Base-by-base conservation (phyloP, 2,888 invertebrate species). In the Branchipolynoe longqiensis region DNA sequence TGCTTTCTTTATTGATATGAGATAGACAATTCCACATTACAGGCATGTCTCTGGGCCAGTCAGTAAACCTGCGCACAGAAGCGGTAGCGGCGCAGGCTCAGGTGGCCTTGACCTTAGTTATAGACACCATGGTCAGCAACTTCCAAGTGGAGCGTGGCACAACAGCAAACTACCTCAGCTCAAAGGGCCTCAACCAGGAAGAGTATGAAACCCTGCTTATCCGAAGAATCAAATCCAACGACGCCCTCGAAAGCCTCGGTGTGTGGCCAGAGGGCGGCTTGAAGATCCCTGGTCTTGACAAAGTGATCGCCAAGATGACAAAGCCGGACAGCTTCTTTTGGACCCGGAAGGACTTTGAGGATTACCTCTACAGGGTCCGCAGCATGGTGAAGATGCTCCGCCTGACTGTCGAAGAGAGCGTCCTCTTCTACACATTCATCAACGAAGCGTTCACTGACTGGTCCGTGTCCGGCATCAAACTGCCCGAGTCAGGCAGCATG, bases 81-180 rank as follows among this genome's bases (percentile, higher is more conserved):
- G 85, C 86, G 14, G 6, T 25, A 3, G 36, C 48, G 3, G 86
- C 86, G 22, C 59, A 83, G 69, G 56, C 28, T 14, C n/a, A 48
- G 36, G n/a, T 87, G 1, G n/a, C 22, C 38, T 33, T 25, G 18
- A 62, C 40, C 31, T 59, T 87, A 38, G 38, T 38, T 3, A 69
- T 87, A 6, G 87, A 85, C 41, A 56, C 33, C 18, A 62, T 87
- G n/a, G 85, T 87, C 36, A 81, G 83, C 36, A 58, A 62, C 56
- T 56, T 87, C 59, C 87, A 87, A 81, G 84, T 87, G 25, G 87
- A 87, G 62, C 83, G 87, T 12, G 87, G 87, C 0, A 84, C 85
- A 28, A 82, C 87, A 1, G 87, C 87, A 18, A 84, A 56, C 36
- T 87, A 64, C 54, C 40, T 87, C 41, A 84, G 85, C 82, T 87